Conservation (phyloP, 1,140 invertebrate genomes). For the Drosophila tropicalis region DNA sequence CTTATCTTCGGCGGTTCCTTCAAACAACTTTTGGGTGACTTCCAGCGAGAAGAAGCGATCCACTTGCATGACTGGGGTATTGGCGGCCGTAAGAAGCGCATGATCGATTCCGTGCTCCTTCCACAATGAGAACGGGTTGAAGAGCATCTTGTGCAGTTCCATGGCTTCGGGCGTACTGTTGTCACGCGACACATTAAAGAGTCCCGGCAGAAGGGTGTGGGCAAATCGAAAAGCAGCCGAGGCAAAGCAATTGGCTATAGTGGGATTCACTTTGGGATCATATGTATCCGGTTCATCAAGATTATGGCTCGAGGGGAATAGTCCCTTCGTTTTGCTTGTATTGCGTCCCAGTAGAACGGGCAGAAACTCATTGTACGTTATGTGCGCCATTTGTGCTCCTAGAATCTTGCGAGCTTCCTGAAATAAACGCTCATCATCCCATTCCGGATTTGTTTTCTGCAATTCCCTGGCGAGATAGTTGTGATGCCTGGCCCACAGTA, state of each 20-base stretch:
- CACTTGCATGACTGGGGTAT: conserved; percentile 87
- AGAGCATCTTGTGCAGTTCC: conserved; percentile 91
- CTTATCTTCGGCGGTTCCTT: conserved; percentile 81
- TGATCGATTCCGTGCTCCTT: conserved; percentile 85
- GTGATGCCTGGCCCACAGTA: conserved; percentile 92
- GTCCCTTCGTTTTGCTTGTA: conserved; percentile 85
- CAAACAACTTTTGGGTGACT: conserved; percentile 87
- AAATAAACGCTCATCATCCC: conserved; percentile 92
- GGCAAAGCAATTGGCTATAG: conserved; percentile 95
- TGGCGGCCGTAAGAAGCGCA: conserved; percentile 86
- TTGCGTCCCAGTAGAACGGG: conserved; percentile 90
- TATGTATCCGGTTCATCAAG: conserved; percentile 85
- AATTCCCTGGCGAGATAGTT: conserved; percentile 89
- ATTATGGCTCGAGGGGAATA: conserved; percentile 84
- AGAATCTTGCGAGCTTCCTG: conserved; percentile 93
- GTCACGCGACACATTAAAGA: conserved; percentile 88
- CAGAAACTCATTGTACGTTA: conserved; percentile 94
- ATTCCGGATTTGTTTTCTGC: conserved; percentile 88
- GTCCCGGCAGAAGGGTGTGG: conserved; percentile 91
- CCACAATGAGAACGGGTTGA: conserved; percentile 93
- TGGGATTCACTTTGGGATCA: conserved; percentile 89
- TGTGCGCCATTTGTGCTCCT: conserved; percentile 92
- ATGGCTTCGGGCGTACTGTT: conserved; percentile 87
- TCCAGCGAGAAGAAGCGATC: conserved; percentile 88
- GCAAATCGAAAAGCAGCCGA: conserved; percentile 95